A percentile compares a stretch with the other conserved stretches of the same genome.
phyloP scores from a whole-genome alignment of 2,113 vertebrate species.

The Oreochromis aureus region DNA sequence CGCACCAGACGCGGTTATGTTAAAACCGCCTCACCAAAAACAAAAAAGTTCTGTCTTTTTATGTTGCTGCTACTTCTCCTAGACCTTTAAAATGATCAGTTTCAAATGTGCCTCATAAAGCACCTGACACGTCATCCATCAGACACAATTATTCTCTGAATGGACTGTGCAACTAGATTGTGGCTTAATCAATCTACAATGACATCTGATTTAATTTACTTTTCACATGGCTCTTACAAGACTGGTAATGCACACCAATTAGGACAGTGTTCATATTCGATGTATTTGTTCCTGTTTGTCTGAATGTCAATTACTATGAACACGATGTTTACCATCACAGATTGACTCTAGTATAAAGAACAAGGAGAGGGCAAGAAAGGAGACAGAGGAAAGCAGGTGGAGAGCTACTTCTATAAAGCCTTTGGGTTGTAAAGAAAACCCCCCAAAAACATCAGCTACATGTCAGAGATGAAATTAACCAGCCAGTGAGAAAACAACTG shows the following conservation, averaged over 20 bases:
- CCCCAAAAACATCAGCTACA: neutral
- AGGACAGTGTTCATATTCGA: conserved; percentile 10
- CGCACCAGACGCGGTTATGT: neutral
- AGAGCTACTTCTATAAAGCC: neutral
- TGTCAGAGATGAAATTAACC: neutral
- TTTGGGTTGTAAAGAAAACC: neutral
- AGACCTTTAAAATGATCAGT: neutral
- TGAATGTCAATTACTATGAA: conserved; percentile 45
- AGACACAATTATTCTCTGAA: conserved; percentile 24
- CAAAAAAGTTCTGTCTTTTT: neutral
- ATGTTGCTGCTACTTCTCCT: neutral
- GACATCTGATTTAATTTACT: conserved; percentile 37
- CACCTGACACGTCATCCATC: conserved; percentile 25
- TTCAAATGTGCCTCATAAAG: conserved; percentile 1
- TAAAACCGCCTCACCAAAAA: neutral
- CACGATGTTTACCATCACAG: conserved; percentile 19
- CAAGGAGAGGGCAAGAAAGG: neutral
- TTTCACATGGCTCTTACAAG: conserved; percentile 8
- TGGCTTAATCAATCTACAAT: conserved; percentile 38
- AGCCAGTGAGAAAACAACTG: neutral
- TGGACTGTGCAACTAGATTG: neutral
- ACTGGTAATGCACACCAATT: conserved; percentile 45
- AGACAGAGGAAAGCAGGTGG: neutral
- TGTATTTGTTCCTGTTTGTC: conserved; percentile 37
- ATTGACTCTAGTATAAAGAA: neutral